phyloP scores from a whole-genome alignment of 2,888 invertebrate species.

The Osmoderma eremita region DNA sequence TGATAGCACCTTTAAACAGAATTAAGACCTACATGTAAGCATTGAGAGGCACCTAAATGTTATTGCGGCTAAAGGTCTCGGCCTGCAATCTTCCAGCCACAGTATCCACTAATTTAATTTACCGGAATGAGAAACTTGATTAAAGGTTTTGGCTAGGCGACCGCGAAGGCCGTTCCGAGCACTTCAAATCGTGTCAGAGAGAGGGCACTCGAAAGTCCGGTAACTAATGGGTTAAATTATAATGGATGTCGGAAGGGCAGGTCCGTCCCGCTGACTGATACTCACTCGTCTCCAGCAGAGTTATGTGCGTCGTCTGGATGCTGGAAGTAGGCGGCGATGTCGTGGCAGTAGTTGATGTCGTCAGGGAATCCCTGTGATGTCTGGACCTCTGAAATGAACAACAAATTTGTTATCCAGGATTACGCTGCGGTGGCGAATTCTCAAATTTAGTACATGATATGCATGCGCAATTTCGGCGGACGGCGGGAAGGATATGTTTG shows the following conservation, averaged over 20 bases:
- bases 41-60: slow-evolving; percentile 19
- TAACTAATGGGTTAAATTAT: slow-evolving; percentile 35
- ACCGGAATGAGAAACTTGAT: slow-evolving; percentile 31
- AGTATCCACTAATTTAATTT: slow-evolving; percentile 35
- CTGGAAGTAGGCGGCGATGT: slow-evolving; percentile 44
- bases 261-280: slow-evolving; percentile 39
- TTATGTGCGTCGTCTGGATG: slow-evolving; percentile 61
- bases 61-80: slow-evolving; percentile 23
- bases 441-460: not conserved
- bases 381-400: slow-evolving; percentile 61
- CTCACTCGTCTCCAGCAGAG: slow-evolving; percentile 63
- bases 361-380: slow-evolving; percentile 62
- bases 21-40: slow-evolving; percentile 3
- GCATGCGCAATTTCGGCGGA: not conserved
- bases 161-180: slow-evolving; percentile 18
- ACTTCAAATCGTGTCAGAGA: slow-evolving; percentile 30
- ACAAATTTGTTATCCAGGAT: slow-evolving; percentile 34
- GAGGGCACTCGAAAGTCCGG: slow-evolving; percentile 25
- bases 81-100: slow-evolving; percentile 20
- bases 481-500: too few species aligned
- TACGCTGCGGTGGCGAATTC: not conserved
- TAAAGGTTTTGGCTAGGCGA: slow-evolving; percentile 24
- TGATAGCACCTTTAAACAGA: not conserved
- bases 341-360: slow-evolving; percentile 50
- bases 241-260: slow-evolving; percentile 31